Base-by-base conservation (phyloP, 1,140 invertebrate species). In the Cyclina sinensis region DNA sequence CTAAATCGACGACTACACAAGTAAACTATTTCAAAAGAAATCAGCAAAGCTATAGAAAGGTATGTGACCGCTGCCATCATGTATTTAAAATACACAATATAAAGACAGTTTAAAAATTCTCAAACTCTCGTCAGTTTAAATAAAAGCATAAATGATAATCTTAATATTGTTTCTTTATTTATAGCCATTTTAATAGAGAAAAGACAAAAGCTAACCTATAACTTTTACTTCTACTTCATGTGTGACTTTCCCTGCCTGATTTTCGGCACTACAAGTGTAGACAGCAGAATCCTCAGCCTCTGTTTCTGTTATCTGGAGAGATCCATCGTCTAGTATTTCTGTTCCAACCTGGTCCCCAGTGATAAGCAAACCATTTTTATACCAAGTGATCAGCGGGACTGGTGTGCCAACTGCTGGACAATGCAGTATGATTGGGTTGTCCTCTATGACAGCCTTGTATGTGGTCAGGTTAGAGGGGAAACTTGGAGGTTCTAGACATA, bases 391-490 rank as follows among this genome's bases (percentile, higher is more conserved):
- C 37, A 88, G 91, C 9, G 96, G 96, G 54, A 89, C 85, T 14
- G 96, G 96, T 12, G 94, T 95, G 12, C 96, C 96, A n/a, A 89
- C 79, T 16, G 96, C 96, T 9, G 94, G 94, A 85, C 96, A 96
- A 0, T 92, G 91, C 35, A 96, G 88, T 2, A 93, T 93, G 0
- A 94, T 90, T 2, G 92, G 90, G 65, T 94, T 94, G 32, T 90
- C 87, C 76, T 95, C 93, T 27, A 95, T 92, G 0, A 94, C 90
- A 24, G 92, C 91, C 21, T 90, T 93, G 32, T 91, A 91, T 0
- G 86, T 90, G 21, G 87, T 83, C 12, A 94, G 80, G 70, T 91
- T 74, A 0, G 51, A 27, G 1, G 94, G 92, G 30, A 95, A 65
- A 37, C 68, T 85, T 68, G 94, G 94, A 5, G 92, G 89, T 54